Conservation (phyloP, 2,888 invertebrate genomes). For the Rosalia funebris region DNA sequence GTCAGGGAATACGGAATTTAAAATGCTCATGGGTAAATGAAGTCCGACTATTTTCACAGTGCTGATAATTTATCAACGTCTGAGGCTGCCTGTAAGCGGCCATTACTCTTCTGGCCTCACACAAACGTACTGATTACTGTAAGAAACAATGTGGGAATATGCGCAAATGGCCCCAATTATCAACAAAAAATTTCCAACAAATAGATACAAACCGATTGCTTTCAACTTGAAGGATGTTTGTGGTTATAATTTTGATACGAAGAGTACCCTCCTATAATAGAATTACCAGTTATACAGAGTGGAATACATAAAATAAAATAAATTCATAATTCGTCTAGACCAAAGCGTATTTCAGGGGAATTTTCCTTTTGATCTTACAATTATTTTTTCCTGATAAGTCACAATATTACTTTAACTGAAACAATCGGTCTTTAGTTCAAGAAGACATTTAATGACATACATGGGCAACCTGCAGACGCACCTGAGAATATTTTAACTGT, state of each 20-base stretch:
- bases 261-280: neutral
- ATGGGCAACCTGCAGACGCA: no score
- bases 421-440: no score
- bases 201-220: slow-evolving; percentile 22
- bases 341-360: no score
- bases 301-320: no score
- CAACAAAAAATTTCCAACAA: slow-evolving; percentile 25
- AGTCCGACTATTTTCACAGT: slow-evolving; percentile 59
- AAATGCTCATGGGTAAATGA: slow-evolving; percentile 57
- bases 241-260: slow-evolving; percentile 1
- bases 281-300: neutral
- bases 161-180: slow-evolving; percentile 41
- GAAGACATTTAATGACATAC: no score
- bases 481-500: no score
- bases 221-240: slow-evolving; percentile 11
- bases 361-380: no score
- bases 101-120: slow-evolving; percentile 59
- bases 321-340: no score
- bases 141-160: slow-evolving; percentile 58
- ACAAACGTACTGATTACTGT: slow-evolving; percentile 59
- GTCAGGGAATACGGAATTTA: slow-evolving; percentile 55
- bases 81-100: slow-evolving; percentile 54
- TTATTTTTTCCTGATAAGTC: no score
- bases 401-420: no score
- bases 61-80: slow-evolving; percentile 60